Evolutionary conservation across 2,888 invertebrate species (phyloP).

Genomic region (Brenthis daphne): DNA sequence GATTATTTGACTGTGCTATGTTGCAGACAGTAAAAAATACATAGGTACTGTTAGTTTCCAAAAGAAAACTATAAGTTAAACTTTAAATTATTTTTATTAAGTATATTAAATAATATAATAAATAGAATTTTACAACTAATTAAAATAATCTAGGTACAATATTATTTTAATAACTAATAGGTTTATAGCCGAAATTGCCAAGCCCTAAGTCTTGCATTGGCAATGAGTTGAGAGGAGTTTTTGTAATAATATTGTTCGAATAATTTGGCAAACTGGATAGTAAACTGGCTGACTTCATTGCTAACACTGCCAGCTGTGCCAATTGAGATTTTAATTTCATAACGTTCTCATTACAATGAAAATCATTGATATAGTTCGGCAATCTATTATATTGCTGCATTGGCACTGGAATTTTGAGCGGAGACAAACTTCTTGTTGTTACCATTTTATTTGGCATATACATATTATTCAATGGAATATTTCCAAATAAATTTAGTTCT

Average conservation of each 20-base stretch:
- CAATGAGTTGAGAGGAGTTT: not conserved
- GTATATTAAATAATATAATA: slow-evolving; percentile 14
- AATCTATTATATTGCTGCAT: slow-evolving; percentile 10
- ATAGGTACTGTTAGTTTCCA: too few species aligned
- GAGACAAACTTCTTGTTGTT: slow-evolving; percentile 9
- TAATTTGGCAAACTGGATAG: slow-evolving; percentile 21
- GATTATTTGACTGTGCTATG: too few species aligned
- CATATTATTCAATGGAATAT: slow-evolving; percentile 5
- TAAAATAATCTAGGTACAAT: slow-evolving; percentile 15
- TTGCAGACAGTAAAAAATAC: too few species aligned
- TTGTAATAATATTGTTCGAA: slow-evolving; percentile 1
- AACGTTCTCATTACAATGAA: slow-evolving; percentile 1
- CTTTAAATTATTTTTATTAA: not conserved
- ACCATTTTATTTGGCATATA: slow-evolving; percentile 12
- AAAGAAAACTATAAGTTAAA: not conserved
- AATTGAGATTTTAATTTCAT: slow-evolving; percentile 24
- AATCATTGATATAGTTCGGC: slow-evolving; percentile 3
- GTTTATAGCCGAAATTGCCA: slow-evolving; percentile 9
- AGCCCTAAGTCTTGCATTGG: slow-evolving; percentile 20
- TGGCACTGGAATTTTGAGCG: not conserved
- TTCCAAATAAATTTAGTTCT: slow-evolving; percentile 6
- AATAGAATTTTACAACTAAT: not conserved
- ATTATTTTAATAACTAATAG: slow-evolving; percentile 4
- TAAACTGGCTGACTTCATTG: slow-evolving; percentile 26
- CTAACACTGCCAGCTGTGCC: slow-evolving; percentile 25